Base-by-base conservation (phyloP, 2,797 vertebrate species). In the Echiichthys vipera region DNA sequence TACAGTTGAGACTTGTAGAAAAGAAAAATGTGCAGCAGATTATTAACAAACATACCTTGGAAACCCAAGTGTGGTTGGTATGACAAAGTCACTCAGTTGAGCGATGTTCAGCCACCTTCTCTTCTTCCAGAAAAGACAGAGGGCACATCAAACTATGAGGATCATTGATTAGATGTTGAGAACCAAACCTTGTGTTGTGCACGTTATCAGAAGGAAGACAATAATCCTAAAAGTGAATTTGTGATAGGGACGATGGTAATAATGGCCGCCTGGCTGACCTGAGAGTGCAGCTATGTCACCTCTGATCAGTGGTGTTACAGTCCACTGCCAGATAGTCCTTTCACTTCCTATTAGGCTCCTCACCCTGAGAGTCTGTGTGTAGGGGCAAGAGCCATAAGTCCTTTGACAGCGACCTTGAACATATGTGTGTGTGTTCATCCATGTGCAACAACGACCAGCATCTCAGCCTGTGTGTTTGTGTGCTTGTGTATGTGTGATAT, bases 231-330 rank as follows among this genome's bases (percentile, higher is more conserved):
- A 87, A 86, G 84, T 88, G 84, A 88, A 91, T 89, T 88, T 90
- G 88, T 85, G 86, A 82, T 78, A 7, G 65, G 45, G 68, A 43
- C 1, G 42, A 71, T 66, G 71, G 85, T 79, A 80, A 81, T 86
- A 91, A 85, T 70, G 80, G 83, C 65, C 18, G 70, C 78, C 83
- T 79, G 53, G 40, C 83, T 91, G 90, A 91, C 88, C 91, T 56
- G 22, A 58, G 80, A 81, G 82, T 61, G 81, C 81, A 77, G 86
- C 84, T 51, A 45, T 90, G 92, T 93, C 89, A 89, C 87, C 89
- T 91, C 88, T 90, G 90, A 92, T 92, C 90, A 91, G 89, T 90
- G 89, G 84, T 77, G 88, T 91, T 84, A 88, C 89, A 92, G 81
- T 89, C 77, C 84, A 83, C 65, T 84, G 90, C 88, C 65, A 66